Conservation (phyloP, 2,888 invertebrate genomes). For the Ferrisia virgata region DNA sequence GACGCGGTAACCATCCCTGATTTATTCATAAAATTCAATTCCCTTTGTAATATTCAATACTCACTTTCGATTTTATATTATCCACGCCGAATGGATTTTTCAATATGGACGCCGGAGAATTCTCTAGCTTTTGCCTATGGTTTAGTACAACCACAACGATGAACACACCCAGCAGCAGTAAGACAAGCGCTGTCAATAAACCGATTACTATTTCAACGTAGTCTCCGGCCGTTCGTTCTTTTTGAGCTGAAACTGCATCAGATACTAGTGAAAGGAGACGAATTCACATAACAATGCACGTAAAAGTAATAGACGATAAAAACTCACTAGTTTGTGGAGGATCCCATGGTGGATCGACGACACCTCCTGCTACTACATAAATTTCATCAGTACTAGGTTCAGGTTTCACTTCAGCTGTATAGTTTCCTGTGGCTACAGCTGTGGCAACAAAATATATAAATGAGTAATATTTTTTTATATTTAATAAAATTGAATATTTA, state of each 20-base stretch:
- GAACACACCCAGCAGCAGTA: slow-evolving; percentile 63
- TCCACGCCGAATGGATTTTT: slow-evolving; percentile 64
- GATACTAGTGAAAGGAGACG: neutral
- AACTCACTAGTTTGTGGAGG: slow-evolving; percentile 61
- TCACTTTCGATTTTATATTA: slow-evolving; percentile 62
- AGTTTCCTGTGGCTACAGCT: slow-evolving; percentile 53
- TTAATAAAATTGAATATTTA: neutral
- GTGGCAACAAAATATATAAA: slow-evolving; percentile 5
- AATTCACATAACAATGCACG: neutral
- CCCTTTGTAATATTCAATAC: too few relatives aligned
- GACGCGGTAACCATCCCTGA: too few relatives aligned
- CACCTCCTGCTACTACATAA: slow-evolving; percentile 55
- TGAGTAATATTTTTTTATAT: too few relatives aligned
- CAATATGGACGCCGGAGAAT: slow-evolving; percentile 60
- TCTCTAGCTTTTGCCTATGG: slow-evolving; percentile 61
- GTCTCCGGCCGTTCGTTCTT: slow-evolving; percentile 60
- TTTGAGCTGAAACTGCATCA: slow-evolving; percentile 48
- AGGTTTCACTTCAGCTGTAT: slow-evolving; percentile 57
- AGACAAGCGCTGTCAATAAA: slow-evolving; percentile 64
- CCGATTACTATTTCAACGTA: slow-evolving; percentile 64
- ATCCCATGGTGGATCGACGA: slow-evolving; percentile 56
- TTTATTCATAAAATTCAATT: too few relatives aligned
- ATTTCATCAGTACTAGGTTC: slow-evolving; percentile 57
- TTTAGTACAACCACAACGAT: slow-evolving; percentile 62
- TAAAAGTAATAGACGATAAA: neutral